A percentile compares a stretch with the other conserved stretches of the same genome.
Conservation (phyloP, 2,797 vertebrate species). For the Heliangelus exortis region DNA sequence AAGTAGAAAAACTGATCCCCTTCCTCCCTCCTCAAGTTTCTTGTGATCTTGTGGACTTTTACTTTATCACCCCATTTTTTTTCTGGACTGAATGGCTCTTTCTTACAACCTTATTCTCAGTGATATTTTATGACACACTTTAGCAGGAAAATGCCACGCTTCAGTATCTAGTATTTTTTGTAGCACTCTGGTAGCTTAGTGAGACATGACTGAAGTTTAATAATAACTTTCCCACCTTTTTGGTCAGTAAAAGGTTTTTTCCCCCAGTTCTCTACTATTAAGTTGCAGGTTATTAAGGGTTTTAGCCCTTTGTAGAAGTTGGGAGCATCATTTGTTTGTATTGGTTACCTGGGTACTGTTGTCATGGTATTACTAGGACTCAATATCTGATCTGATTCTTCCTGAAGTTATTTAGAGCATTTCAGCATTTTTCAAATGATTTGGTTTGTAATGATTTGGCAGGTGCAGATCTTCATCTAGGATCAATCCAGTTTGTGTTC, state of each 20-base stretch:
- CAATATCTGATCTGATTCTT: neutral
- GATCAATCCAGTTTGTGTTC: neutral
- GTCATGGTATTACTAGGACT: neutral
- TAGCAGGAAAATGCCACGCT: neutral
- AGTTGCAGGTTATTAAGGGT: neutral
- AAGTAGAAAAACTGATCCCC: neutral
- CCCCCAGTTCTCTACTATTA: neutral
- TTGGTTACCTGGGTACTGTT: neutral
- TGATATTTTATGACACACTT: neutral
- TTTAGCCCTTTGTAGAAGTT: neutral
- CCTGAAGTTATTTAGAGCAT: neutral
- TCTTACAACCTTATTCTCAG: neutral
- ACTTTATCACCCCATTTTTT: neutral
- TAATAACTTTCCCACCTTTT: neutral
- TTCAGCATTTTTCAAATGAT: neutral
- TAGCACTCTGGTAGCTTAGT: neutral
- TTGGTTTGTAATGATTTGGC: neutral
- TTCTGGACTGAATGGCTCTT: neutral
- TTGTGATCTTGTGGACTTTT: neutral
- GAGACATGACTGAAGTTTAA: neutral
- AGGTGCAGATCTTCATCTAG: neutral
- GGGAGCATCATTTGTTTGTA: neutral
- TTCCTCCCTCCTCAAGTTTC: neutral
- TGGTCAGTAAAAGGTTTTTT: neutral
- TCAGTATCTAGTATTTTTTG: neutral